Conservation (phyloP, 1,140 invertebrate species). For the Diachasmimorpha longicaudata region DNA sequence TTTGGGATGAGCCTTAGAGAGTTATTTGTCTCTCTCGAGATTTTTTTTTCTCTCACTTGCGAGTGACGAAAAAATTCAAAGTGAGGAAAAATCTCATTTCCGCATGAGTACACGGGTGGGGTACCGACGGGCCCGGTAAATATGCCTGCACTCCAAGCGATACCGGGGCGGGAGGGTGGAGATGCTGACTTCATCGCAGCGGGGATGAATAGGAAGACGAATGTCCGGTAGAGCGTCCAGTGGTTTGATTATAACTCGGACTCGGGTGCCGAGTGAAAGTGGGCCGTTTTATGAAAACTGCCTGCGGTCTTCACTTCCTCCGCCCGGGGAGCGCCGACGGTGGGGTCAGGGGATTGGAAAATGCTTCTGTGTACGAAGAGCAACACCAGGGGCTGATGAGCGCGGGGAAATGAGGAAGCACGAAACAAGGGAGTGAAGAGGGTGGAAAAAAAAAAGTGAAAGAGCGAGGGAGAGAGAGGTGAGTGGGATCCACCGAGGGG, state of each 20-base stretch:
- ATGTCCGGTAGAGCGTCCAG: neutral
- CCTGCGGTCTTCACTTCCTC: conserved; percentile 26
- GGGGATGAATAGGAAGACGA: neutral
- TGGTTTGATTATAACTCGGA: conserved; percentile 10
- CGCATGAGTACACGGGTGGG: too few relatives aligned
- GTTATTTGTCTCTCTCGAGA: too few relatives aligned
- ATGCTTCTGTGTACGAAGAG: neutral
- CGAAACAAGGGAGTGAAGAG: neutral
- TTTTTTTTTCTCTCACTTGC: too few relatives aligned
- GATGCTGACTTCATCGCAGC: neutral
- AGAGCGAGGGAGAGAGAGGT: conserved; percentile 19
- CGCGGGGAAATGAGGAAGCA: conserved; percentile 20
- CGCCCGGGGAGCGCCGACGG: conserved; percentile 14
- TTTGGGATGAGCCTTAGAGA: too few relatives aligned
- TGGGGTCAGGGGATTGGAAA: conserved; percentile 18
- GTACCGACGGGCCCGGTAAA: neutral
- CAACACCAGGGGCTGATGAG: neutral
- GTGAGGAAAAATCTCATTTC: too few relatives aligned
- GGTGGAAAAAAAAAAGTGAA: conserved; percentile 10
- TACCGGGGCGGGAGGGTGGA: neutral
- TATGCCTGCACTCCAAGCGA: neutral
- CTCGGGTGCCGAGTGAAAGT: conserved; percentile 8
- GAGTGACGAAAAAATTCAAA: too few relatives aligned
- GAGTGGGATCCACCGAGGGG: conserved; percentile 28
- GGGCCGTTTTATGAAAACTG: conserved; percentile 36